phyloP scores from a whole-genome alignment of 2,888 invertebrate genomes.

The Microplitis deprimator region DNA sequence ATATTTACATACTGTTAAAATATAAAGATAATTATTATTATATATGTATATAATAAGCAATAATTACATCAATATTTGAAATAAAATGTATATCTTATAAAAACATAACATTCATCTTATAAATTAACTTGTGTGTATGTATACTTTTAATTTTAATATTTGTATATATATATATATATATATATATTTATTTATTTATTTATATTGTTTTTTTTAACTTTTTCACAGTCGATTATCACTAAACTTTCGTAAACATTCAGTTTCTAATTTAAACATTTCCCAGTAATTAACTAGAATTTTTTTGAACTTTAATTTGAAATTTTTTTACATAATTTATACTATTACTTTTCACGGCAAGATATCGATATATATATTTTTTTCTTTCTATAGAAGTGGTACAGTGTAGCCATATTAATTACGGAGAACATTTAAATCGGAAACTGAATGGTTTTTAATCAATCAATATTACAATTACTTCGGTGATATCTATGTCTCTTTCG shows the following conservation, averaged over 20 bases:
- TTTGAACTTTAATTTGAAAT: constrained; percentile 10
- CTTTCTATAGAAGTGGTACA: background rate
- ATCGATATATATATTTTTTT: background rate
- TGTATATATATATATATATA: background rate
- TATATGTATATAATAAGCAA: background rate
- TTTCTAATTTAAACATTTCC: constrained; percentile 37
- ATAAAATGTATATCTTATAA: constrained; percentile 15
- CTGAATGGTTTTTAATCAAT: constrained; percentile 67
- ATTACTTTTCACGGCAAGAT: background rate
- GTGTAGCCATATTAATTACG: background rate
- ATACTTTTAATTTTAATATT: background rate
- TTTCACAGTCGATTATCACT: constrained; percentile 10
- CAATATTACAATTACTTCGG: constrained; percentile 63
- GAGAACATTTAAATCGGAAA: constrained; percentile 63
- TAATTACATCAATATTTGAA: background rate
- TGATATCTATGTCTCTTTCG: constrained; percentile 64
- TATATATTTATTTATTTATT: no score
- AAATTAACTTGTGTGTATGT: background rate
- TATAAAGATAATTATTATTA: background rate
- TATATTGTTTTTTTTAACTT: background rate
- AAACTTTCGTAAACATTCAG: constrained; percentile 40
- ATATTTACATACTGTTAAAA: constrained; percentile 7
- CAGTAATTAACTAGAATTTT: constrained; percentile 8
- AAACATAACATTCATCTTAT: constrained; percentile 22
- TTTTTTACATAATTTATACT: background rate